phyloP scores from a whole-genome alignment of 2,888 invertebrate genomes.

The Orthosia incerta region DNA sequence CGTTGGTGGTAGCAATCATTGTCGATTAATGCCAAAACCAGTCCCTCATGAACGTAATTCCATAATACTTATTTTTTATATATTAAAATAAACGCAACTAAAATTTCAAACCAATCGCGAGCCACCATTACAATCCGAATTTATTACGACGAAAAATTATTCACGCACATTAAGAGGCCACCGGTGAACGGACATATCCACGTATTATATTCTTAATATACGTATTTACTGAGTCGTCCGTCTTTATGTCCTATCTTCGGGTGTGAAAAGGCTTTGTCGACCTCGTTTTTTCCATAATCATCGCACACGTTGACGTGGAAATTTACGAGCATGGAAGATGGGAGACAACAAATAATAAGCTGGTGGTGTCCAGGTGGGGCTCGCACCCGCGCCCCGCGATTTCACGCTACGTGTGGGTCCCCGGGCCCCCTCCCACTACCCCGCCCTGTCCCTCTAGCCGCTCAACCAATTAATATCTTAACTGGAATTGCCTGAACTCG shows the following conservation, averaged over 20 bases:
- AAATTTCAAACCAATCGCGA: constrained; percentile 86
- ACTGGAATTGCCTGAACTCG: constrained; percentile 83
- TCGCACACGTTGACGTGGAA: constrained; percentile 90
- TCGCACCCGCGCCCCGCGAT: constrained; percentile 87
- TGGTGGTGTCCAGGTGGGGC: constrained; percentile 85
- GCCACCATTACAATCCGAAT: constrained; percentile 88
- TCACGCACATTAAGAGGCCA: constrained; percentile 85
- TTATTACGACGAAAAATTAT: constrained; percentile 90
- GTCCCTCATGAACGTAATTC: constrained; percentile 74
- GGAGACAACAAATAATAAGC: constrained; percentile 90
- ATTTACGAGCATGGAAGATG: constrained; percentile 90
- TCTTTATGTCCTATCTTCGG: constrained; percentile 84
- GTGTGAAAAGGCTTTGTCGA: constrained; percentile 89
- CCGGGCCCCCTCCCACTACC: constrained; percentile 63
- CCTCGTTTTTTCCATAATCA: constrained; percentile 88
- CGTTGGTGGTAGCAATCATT: constrained; percentile 82
- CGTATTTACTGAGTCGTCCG: constrained; percentile 78
- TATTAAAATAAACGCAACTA: constrained; percentile 84
- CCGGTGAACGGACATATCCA: constrained; percentile 74
- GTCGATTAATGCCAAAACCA: constrained; percentile 81
- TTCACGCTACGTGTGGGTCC: constrained; percentile 90
- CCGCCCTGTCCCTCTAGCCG: constrained; percentile 67
- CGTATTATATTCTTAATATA: constrained; percentile 78
- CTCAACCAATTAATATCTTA: constrained; percentile 87
- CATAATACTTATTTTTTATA: constrained; percentile 65